A percentile compares a stretch with the other conserved stretches of the same genome.
These are phyloP conservation scores for Zaprionus capensis DNA, from an alignment of 1,140 invertebrate species.

Conservation along the genomic window DNA sequence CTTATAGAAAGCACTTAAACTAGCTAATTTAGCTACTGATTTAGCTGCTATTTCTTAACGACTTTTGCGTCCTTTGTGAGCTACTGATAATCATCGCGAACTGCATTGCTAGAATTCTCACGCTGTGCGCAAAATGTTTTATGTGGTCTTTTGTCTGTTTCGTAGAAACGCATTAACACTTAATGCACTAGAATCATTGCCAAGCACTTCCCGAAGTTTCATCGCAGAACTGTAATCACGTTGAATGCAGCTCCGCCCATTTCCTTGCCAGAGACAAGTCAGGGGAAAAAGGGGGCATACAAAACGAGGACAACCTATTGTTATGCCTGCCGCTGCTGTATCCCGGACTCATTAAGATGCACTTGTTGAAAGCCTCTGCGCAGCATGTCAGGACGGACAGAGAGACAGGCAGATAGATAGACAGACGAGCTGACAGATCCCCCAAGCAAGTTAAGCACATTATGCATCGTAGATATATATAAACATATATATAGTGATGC, in stretches of 20 bases:
- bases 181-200: conserved; percentile 45
- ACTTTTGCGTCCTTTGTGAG: conserved; percentile 4
- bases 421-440: conserved; percentile 41
- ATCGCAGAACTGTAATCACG: conserved; percentile 18
- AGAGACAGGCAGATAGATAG: conserved; percentile 35
- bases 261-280: conserved; percentile 25
- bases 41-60: background rate
- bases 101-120: conserved; percentile 33
- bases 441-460: conserved; percentile 63
- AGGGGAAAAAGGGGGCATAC: background rate
- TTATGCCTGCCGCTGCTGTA: conserved; percentile 31
- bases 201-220: conserved; percentile 38
- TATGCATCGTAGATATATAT: conserved; percentile 54
- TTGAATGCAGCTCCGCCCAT: conserved; percentile 28
- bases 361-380: conserved; percentile 55
- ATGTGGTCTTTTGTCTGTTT: conserved; percentile 23
- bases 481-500: background rate
- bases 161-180: conserved; percentile 42
- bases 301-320: conserved; percentile 29
- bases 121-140: conserved; percentile 20
- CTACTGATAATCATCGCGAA: conserved; percentile 8
- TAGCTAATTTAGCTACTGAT: conserved; percentile 3
- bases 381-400: conserved; percentile 34
- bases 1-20: background rate
- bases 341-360: conserved; percentile 49